phyloP scores from a whole-genome alignment of 2,113 vertebrate species.

The Anoura caudifer region DNA sequence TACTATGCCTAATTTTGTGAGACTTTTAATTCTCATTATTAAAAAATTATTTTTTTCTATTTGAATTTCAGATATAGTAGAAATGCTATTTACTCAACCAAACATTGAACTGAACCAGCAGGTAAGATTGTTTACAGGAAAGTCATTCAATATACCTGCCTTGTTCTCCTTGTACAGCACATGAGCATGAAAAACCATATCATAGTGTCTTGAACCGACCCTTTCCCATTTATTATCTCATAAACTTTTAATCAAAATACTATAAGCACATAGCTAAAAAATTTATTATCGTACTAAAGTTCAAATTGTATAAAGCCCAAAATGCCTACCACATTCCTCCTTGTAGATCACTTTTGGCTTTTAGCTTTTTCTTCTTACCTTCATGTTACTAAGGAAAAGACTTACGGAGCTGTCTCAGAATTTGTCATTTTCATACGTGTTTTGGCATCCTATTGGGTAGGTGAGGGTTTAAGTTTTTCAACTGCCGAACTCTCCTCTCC shows the following conservation, averaged over 20 bases:
- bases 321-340: background rate
- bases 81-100: constrained; percentile 90
- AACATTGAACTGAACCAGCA: constrained; percentile 97
- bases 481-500: background rate
- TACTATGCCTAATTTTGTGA: background rate
- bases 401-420: background rate
- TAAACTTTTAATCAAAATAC: background rate
- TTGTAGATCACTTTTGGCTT: background rate
- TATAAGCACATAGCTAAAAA: background rate
- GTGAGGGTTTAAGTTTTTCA: background rate
- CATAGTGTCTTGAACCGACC: background rate
- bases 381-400: background rate
- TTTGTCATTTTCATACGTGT: background rate
- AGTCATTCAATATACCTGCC: background rate
- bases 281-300: background rate
- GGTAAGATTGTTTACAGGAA: constrained; percentile 77
- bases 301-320: background rate
- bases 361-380: background rate
- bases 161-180: background rate
- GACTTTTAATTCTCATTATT: background rate
- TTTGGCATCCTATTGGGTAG: background rate
- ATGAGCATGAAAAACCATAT: background rate
- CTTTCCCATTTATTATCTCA: background rate
- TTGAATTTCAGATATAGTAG: constrained; percentile 91
- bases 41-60: background rate